Evolutionary conservation across 2,888 invertebrate genomes (phyloP).

Genomic region (Diarsia brunnea): DNA sequence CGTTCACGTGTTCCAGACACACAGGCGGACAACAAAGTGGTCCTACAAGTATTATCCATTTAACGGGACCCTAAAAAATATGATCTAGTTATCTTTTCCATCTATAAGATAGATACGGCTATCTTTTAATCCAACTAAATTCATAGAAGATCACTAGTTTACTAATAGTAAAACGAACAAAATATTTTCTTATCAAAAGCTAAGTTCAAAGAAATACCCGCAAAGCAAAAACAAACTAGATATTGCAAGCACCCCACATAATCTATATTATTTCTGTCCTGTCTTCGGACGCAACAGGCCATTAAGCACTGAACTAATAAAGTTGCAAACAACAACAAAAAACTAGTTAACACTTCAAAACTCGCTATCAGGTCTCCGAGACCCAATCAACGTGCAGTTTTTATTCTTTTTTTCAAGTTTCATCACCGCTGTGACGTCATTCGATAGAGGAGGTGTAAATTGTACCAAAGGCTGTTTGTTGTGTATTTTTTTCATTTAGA

Average conservation of each 20-base stretch:
- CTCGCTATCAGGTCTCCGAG: slow-evolving; percentile 56
- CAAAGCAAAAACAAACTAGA: slow-evolving; percentile 1
- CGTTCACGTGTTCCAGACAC: no score
- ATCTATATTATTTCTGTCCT: slow-evolving; percentile 17
- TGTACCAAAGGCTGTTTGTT: slow-evolving; percentile 50
- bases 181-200: neutral
- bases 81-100: no score
- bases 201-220: neutral
- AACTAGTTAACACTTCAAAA: slow-evolving; percentile 59
- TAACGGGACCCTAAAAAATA: no score
- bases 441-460: slow-evolving; percentile 44
- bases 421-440: slow-evolving; percentile 50
- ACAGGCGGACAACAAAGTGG: no score
- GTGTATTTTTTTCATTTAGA: slow-evolving; percentile 37
- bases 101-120: neutral
- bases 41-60: no score
- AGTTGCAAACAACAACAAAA: slow-evolving; percentile 49
- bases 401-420: slow-evolving; percentile 45
- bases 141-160: neutral
- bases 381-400: slow-evolving; percentile 55
- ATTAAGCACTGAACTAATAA: slow-evolving; percentile 56
- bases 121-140: neutral
- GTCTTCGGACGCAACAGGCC: slow-evolving; percentile 48
- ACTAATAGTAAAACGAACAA: neutral
- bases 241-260: neutral